phyloP scores from a whole-genome alignment of 2,113 vertebrate genomes.

The Galbula dea region DNA sequence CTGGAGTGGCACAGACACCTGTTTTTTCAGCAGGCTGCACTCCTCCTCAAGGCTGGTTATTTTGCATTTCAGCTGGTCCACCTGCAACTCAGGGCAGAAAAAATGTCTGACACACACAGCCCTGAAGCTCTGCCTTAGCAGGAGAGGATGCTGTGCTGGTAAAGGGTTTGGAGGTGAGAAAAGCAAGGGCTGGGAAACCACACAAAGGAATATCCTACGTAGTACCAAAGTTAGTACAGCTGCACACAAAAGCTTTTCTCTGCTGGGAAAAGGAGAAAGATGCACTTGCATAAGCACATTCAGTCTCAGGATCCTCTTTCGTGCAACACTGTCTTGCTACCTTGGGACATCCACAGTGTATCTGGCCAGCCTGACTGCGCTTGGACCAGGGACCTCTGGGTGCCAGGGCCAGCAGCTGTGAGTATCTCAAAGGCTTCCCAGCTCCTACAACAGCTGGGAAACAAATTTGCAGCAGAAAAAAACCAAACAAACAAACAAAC shows the following conservation, averaged over 20 bases:
- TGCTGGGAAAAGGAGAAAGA: background rate
- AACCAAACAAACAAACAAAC: no score
- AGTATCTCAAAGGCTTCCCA: background rate
- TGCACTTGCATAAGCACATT: background rate
- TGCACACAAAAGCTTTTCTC: background rate
- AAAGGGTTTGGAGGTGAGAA: background rate
- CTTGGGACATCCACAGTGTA: background rate
- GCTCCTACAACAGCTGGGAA: background rate
- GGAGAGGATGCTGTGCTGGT: background rate
- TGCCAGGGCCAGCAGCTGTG: background rate
- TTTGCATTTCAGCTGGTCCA: slow-evolving; percentile 88
- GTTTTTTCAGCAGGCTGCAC: slow-evolving; percentile 38
- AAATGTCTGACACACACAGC: rapidly evolving
- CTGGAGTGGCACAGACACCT: background rate
- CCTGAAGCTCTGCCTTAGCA: background rate
- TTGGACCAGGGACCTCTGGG: background rate
- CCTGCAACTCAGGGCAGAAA: slow-evolving; percentile 63
- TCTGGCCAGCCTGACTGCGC: background rate
- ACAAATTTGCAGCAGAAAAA: background rate
- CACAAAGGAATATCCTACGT: rapidly evolving
- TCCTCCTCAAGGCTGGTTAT: slow-evolving; percentile 73
- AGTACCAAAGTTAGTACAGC: background rate
- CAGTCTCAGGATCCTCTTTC: background rate
- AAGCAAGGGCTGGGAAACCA: background rate
- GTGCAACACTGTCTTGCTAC: background rate